These are phyloP conservation scores for Sebastes ruberrimus DNA, from an alignment of 2,797 vertebrate genomes.

Conservation along the genomic window DNA sequence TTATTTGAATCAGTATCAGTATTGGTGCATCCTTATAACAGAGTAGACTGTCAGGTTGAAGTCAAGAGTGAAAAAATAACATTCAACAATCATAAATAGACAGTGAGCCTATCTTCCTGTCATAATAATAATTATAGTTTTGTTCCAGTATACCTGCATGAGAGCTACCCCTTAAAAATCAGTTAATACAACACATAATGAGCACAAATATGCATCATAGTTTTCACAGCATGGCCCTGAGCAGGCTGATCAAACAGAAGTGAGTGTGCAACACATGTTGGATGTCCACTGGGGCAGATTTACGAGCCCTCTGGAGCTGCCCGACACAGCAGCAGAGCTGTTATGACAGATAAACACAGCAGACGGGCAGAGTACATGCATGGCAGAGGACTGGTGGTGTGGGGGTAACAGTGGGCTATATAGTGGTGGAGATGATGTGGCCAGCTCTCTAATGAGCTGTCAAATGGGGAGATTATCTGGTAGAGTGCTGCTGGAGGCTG, in stretches of 20 bases:
- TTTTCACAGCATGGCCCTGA: conserved; percentile 8
- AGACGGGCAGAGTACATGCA: conserved; percentile 11
- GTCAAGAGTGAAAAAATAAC: not conserved
- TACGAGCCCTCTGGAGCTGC: conserved; percentile 42
- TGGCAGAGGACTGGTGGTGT: not conserved
- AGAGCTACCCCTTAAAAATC: not conserved
- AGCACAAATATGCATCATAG: not conserved
- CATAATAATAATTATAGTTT: not conserved
- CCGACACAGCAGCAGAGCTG: conserved; percentile 33
- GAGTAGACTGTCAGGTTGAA: not conserved
- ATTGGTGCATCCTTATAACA: no score
- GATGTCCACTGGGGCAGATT: conserved; percentile 49
- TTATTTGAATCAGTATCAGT: no score
- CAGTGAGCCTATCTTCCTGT: not conserved
- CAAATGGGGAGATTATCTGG: conserved; percentile 56
- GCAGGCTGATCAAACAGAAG: conserved; percentile 43
- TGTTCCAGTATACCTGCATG: not conserved
- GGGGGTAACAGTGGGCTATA: not conserved
- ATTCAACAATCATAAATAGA: not conserved
- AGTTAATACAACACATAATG: not conserved
- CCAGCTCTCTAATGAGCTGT: conserved; percentile 52
- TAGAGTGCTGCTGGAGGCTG: conserved; percentile 19
- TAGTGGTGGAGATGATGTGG: conserved; percentile 17
- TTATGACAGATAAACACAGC: conserved; percentile 35
- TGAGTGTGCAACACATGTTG: conserved; percentile 62